phyloP scores from a whole-genome alignment of 2,797 vertebrate genomes.

The Podarcis lilfordi region DNA sequence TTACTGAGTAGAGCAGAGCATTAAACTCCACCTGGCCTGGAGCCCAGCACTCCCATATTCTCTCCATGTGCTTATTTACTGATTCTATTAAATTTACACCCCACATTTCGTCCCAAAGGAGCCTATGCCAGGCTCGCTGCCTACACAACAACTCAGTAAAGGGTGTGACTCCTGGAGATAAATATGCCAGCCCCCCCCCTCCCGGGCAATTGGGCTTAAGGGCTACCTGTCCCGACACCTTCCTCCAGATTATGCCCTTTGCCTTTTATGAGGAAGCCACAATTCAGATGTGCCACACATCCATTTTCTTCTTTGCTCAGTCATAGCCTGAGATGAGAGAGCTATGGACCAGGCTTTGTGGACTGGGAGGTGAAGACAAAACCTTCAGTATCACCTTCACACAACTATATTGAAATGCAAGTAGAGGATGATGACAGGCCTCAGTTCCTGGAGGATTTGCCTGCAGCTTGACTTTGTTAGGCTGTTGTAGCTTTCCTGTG shows the following conservation, averaged over 20 bases:
- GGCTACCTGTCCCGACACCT: not conserved
- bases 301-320: not conserved
- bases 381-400: conserved; percentile 34
- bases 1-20: no score
- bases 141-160: not conserved
- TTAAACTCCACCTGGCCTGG: not conserved
- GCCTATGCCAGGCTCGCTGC: no score
- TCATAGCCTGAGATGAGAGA: not conserved
- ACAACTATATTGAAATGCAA: conserved; percentile 40
- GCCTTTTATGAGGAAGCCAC: not conserved
- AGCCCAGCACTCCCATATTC: not conserved
- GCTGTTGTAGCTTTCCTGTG: conserved; percentile 37
- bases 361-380: not conserved
- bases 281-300: not conserved
- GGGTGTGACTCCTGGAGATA: not conserved
- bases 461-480: conserved; percentile 42
- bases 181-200: not conserved
- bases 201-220: no score
- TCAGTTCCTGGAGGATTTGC: conserved; percentile 37
- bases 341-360: not conserved
- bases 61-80: no score
- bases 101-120: no score
- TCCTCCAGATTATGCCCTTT: not conserved
- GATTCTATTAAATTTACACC: no score
- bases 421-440: conserved; percentile 39